Evolutionary conservation across 2,888 invertebrate species (phyloP).

Genomic region (Isoperla grammatica): DNA sequence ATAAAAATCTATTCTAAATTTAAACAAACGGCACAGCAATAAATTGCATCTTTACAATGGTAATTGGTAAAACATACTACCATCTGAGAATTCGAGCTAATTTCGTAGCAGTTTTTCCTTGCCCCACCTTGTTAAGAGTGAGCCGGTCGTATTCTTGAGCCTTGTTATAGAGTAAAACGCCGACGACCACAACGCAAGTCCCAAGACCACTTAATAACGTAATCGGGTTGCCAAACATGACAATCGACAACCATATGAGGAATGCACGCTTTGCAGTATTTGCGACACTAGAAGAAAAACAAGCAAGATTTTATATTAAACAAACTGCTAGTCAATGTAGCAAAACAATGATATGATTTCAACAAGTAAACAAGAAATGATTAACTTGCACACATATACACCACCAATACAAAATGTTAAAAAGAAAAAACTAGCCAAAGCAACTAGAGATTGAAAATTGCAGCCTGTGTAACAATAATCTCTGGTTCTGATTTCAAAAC

Average conservation of each 20-base stretch:
- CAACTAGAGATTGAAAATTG: no score
- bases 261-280: conserved; percentile 74
- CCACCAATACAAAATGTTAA: no score
- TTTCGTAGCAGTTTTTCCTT: background rate
- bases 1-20: background rate
- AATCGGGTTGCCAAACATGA: conserved; percentile 68
- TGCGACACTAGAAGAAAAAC: conserved; percentile 56
- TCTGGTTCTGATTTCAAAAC: no score
- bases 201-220: conserved; percentile 67
- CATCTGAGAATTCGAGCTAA: conserved; percentile 7
- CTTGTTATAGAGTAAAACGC: conserved; percentile 68
- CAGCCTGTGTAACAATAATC: no score
- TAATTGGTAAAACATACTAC: background rate
- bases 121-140: conserved; percentile 27
- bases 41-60: background rate
- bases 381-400: no score
- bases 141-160: conserved; percentile 55
- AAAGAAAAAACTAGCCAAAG: no score
- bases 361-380: no score
- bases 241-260: conserved; percentile 68
- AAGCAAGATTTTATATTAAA: background rate
- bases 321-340: no score
- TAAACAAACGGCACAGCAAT: no score
- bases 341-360: no score
- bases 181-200: conserved; percentile 62